phyloP scores from a whole-genome alignment of 2,113 vertebrate genomes.

The Hippoglossus stenolepis region DNA sequence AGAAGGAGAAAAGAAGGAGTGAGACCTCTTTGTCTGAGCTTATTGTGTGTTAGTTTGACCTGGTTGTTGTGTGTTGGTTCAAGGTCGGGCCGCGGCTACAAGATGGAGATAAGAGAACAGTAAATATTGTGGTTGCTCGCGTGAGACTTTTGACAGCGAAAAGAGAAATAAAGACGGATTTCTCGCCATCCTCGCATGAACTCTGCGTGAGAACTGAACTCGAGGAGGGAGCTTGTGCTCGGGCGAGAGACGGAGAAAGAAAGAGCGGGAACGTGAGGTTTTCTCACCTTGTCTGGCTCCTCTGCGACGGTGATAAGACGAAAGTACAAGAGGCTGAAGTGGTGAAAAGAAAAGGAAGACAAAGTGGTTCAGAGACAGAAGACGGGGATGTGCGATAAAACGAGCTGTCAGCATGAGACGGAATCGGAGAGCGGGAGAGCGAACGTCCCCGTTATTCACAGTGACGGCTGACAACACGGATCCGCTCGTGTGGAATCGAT shows the following conservation, averaged over 20 bases:
- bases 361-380: too few relatives aligned
- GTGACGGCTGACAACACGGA: background rate
- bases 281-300: background rate
- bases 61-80: conserved; percentile 23
- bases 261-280: background rate
- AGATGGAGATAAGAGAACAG: conserved; percentile 19
- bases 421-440: conserved; percentile 12
- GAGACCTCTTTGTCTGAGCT: background rate
- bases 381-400: background rate
- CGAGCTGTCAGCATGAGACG: conserved; percentile 3
- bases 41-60: conserved; percentile 14
- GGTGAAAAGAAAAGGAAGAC: too few relatives aligned
- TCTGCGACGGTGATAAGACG: too few relatives aligned
- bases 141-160: conserved; percentile 8
- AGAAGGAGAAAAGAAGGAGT: too few relatives aligned
- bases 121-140: conserved; percentile 46
- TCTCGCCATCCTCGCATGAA: background rate
- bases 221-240: too few relatives aligned
- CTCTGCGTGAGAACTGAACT: too few relatives aligned
- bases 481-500: conserved; percentile 18
- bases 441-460: conserved; percentile 32
- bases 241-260: background rate
- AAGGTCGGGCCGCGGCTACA: conserved; percentile 12
- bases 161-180: background rate
- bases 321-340: too few relatives aligned